A percentile compares a stretch with the other conserved stretches of the same genome.
These are phyloP conservation scores for Cecidostiba fungosa DNA, from an alignment of 2,888 invertebrate species.

Conservation along the genomic window DNA sequence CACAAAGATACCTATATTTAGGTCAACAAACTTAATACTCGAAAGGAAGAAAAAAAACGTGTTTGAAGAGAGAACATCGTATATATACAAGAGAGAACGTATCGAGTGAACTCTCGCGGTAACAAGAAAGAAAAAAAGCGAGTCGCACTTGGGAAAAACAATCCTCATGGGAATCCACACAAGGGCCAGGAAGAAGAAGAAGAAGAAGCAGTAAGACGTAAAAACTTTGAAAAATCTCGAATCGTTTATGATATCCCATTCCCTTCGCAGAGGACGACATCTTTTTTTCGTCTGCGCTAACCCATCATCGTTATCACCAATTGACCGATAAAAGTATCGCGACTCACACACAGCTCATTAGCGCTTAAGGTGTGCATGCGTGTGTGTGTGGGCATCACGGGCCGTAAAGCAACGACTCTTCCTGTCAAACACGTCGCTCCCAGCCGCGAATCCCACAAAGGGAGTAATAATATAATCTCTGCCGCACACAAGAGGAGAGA, in stretches of 20 bases:
- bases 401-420: neutral
- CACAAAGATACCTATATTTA: too few relatives aligned
- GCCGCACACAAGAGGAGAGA: neutral
- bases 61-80: too few relatives aligned
- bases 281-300: neutral
- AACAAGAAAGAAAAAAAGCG: neutral
- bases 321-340: neutral
- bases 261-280: neutral
- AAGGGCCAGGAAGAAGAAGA: neutral
- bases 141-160: neutral
- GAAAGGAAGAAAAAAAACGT: too few relatives aligned
- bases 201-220: neutral
- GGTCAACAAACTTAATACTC: too few relatives aligned
- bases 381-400: neutral
- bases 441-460: constrained; percentile 5
- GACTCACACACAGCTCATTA: neutral
- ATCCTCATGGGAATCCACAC: neutral
- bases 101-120: neutral
- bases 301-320: neutral
- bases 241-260: neutral
- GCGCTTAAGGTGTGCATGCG: neutral
- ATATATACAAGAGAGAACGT: neutral
- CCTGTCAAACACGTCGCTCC: constrained; percentile 15
- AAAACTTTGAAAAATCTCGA: constrained; percentile 5
- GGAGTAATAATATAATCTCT: constrained; percentile 4